A percentile compares a stretch with the other conserved stretches of the same genome.
Conservation (phyloP, 2,113 vertebrate genomes). For the Centrocercus urophasianus region DNA sequence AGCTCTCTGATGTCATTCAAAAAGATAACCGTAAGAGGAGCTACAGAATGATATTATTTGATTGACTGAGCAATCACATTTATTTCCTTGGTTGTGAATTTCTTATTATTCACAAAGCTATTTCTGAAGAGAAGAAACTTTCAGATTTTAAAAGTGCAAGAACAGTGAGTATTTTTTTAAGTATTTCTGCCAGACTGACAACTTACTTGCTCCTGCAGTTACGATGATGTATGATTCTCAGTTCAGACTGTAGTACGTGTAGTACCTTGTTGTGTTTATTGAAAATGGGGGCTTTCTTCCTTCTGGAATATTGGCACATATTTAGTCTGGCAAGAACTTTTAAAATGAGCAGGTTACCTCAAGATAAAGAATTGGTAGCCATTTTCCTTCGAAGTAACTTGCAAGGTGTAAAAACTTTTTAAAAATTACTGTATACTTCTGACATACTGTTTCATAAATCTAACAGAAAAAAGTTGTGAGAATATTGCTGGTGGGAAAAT, state of each 20-base stretch:
- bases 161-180: neutral
- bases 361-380: neutral
- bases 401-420: neutral
- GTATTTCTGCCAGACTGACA: neutral
- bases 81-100: neutral
- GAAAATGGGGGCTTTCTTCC: neutral
- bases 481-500: neutral
- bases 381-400: neutral
- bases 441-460: neutral
- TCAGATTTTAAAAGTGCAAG: neutral
- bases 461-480: neutral
- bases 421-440: neutral
- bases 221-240: neutral
- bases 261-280: neutral
- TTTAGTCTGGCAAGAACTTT: neutral
- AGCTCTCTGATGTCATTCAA: neutral
- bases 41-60: neutral
- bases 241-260: neutral
- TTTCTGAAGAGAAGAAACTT: neutral
- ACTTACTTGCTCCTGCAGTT: neutral
- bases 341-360: neutral
- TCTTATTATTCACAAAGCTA: neutral
- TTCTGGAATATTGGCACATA: neutral
- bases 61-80: neutral
- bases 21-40: neutral